Conservation (phyloP, 1,140 invertebrate species). For the Brevipalpus yothersi region DNA sequence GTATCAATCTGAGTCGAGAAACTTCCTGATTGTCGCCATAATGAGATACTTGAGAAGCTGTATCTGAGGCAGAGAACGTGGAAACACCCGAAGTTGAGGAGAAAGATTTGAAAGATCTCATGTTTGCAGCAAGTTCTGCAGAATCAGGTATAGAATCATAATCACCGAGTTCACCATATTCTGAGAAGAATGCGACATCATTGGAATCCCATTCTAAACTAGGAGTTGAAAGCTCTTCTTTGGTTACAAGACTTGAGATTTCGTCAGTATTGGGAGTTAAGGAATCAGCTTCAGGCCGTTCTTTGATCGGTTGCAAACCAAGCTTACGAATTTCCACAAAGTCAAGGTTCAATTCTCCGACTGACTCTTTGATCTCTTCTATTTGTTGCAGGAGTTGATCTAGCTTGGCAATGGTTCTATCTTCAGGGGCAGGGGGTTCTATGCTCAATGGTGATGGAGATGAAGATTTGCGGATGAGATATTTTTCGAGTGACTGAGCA, state of each 20-base stretch:
- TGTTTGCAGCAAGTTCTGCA: background rate
- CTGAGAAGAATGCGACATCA: background rate
- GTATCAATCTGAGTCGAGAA: background rate
- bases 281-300: background rate
- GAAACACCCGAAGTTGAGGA: background rate
- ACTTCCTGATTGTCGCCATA: background rate
- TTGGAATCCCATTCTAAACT: conserved; percentile 4
- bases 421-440: background rate
- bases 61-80: background rate
- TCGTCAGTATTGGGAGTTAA: background rate
- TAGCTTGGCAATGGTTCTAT: conserved; percentile 2
- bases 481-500: background rate
- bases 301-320: background rate
- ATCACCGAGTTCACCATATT: background rate
- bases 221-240: background rate
- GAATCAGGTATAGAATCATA: background rate
- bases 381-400: conserved; percentile 4
- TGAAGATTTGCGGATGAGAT: background rate
- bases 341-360: conserved; percentile 2
- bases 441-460: background rate
- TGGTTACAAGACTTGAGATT: background rate
- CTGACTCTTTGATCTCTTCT: conserved; percentile 5
- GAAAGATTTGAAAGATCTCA: background rate
- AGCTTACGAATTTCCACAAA: background rate
- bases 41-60: no score